Percentiles rank a stretch among this genome's conserved stretches.
phyloP scores from a whole-genome alignment of 37 sponge, comb jelly and placozoan genomes.

The Eunapius fragilis region DNA sequence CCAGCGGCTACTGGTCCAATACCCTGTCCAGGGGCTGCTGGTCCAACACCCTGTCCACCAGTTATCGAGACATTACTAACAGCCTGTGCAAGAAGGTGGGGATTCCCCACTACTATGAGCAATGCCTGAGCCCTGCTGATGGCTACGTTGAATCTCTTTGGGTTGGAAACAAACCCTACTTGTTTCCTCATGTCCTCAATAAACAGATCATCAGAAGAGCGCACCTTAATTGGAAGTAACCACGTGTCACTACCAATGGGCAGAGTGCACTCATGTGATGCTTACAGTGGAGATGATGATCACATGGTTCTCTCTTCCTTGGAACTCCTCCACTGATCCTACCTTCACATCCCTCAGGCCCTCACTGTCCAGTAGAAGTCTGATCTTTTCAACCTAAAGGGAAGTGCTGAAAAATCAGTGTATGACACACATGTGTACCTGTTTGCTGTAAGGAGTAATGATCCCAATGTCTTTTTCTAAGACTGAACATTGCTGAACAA shows the following conservation, averaged over 20 bases:
- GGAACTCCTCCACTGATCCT: constrained; percentile 88
- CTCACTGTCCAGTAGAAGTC: constrained; percentile 42
- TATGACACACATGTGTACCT: constrained; percentile 13
- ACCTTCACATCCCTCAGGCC: constrained; percentile 52
- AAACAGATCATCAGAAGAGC: constrained; percentile 32
- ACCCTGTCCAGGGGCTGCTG: background rate
- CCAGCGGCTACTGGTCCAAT: background rate
- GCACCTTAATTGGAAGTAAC: constrained; percentile 28
- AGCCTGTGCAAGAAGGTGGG: constrained; percentile 45
- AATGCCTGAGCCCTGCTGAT: constrained; percentile 78
- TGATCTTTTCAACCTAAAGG: constrained; percentile 60
- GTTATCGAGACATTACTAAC: background rate
- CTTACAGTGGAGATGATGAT: constrained; percentile 86
- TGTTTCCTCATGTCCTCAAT: constrained; percentile 36
- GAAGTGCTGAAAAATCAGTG: background rate
- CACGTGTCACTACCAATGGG: background rate
- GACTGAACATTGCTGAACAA: constrained; percentile 35
- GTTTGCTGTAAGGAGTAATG: constrained; percentile 83
- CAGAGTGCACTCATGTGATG: background rate
- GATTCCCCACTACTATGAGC: constrained; percentile 77
- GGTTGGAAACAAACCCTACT: constrained; percentile 78
- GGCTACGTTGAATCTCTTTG: constrained; percentile 85
- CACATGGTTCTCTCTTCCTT: constrained; percentile 77
- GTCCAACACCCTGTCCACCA: background rate
- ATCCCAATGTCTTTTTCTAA: constrained; percentile 61